Base-by-base conservation (phyloP, 2,888 invertebrate genomes). In the Caenorhabditis becei region DNA sequence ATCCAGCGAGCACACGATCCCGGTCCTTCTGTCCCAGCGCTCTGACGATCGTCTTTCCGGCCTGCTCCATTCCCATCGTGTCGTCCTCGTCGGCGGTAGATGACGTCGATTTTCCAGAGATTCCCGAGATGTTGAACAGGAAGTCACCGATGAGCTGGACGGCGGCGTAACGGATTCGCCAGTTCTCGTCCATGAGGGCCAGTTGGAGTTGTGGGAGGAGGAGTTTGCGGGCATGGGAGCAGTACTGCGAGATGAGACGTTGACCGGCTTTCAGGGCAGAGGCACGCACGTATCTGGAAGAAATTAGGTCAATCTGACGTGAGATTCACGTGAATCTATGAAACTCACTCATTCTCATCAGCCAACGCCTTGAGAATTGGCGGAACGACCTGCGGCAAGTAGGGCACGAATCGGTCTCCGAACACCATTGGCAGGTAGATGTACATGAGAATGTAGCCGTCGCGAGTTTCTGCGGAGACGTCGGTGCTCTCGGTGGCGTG, bases 391-490 rank as follows among this genome's bases (percentile, higher is more conserved):
- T 96, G 96, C 0, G 97, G 95, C 90, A 97, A 95, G 92, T 97
- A 99, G 0, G 95, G 96, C 0, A 95, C 95, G 92, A 99, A 99
- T 91, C 96, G 96, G 83, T 95, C 94, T 7, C 96, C 96, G 93
- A 99, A 98, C 14, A 97, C 97, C 80, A 95, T 95, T 2, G 99
- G 99, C 95, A 99, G 95, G 93, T 98, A 99, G 91, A 99, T 98
- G 92, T 97, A 99, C 96, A 99, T 96, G 96, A 99, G 97, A 82
- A 99, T 97, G 93, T 99, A 99, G 53, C 99, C 99, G 93, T 99
- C 99, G 91, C 98, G 96, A 1, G 99, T 97, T 92, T 97, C 96
- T 0, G 99, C 83, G n/a, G 86, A 84, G 20, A 87, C 86, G 80
- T 92, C 91, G 1, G 88, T 72, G 37, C 83, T 82, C 71, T 90